These are phyloP conservation scores for Chorisops tibialis DNA, from an alignment of 2,888 invertebrate species.

Conservation along the genomic window DNA sequence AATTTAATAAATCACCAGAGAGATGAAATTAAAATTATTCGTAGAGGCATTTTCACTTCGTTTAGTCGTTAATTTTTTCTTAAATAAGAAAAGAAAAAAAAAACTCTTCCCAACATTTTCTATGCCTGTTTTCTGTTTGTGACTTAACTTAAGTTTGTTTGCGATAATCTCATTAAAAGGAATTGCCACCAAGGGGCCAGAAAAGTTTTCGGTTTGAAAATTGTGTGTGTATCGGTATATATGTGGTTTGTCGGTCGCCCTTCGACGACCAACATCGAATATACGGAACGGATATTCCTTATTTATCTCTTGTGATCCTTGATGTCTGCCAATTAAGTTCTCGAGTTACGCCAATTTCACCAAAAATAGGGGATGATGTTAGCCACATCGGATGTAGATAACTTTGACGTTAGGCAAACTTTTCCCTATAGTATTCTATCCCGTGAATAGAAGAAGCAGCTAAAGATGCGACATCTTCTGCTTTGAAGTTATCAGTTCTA, in stretches of 20 bases:
- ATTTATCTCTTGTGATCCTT: slow-evolving; percentile 23
- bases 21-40: too few species aligned
- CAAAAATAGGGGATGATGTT: slow-evolving; percentile 5
- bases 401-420: slow-evolving; percentile 17
- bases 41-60: too few species aligned
- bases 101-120: too few species aligned
- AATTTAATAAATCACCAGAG: too few species aligned
- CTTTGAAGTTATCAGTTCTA: background rate
- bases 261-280: background rate
- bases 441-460: too few species aligned
- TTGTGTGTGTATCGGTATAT: background rate
- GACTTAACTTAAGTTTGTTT: slow-evolving; percentile 19
- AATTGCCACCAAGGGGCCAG: slow-evolving; percentile 19
- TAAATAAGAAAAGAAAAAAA: too few species aligned
- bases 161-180: slow-evolving; percentile 18
- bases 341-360: slow-evolving; percentile 18
- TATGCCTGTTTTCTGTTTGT: slow-evolving; percentile 2
- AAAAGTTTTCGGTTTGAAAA: slow-evolving; percentile 18
- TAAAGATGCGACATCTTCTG: too few species aligned
- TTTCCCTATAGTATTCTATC: background rate
- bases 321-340: slow-evolving; percentile 24
- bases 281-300: slow-evolving; percentile 17
- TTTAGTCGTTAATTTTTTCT: too few species aligned
- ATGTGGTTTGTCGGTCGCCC: background rate
- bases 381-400: slow-evolving; percentile 19